Evolutionary conservation across 1,140 invertebrate species (phyloP).

Genomic region (Oryctes rhinoceros): DNA sequence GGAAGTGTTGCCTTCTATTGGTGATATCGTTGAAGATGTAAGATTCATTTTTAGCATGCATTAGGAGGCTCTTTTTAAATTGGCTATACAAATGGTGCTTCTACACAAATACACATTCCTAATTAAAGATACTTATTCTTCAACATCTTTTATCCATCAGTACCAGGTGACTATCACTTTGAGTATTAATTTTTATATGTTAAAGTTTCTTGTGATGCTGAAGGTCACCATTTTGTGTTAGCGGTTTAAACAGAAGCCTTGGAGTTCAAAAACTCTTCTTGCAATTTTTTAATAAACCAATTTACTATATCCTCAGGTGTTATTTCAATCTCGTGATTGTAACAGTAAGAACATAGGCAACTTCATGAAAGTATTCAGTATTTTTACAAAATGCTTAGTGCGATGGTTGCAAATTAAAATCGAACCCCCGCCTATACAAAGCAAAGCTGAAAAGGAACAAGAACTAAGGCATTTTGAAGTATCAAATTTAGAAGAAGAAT

Average conservation of each 20-base stretch:
- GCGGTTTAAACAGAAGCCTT: too few species aligned
- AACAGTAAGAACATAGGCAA: conserved; percentile 64
- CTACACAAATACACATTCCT: not conserved
- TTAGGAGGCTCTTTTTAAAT: too few species aligned
- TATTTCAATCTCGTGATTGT: conserved; percentile 67
- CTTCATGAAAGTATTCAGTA: conserved; percentile 72
- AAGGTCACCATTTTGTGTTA: too few species aligned
- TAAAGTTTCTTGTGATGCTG: too few species aligned
- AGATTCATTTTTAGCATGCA: conserved; percentile 9
- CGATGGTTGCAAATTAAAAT: conserved; percentile 61
- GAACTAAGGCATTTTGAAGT: conserved; percentile 50
- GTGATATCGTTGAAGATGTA: conserved; percentile 71
- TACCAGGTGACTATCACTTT: too few species aligned
- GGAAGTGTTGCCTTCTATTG: conserved; percentile 68
- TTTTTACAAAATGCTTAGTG: conserved; percentile 68
- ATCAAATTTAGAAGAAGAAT: conserved; percentile 44
- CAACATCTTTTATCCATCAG: too few species aligned
- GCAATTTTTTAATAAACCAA: conserved; percentile 33
- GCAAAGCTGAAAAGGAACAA: conserved; percentile 53
- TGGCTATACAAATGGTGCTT: too few species aligned
- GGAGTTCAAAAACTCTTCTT: not conserved
- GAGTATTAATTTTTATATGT: too few species aligned
- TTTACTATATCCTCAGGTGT: conserved; percentile 59
- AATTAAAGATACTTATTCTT: too few species aligned
- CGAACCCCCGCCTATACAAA: conserved; percentile 47